A percentile compares a stretch with the other conserved stretches of the same genome.
Conservation (phyloP, 2,113 vertebrate species). For the Nycticebus coucang region DNA sequence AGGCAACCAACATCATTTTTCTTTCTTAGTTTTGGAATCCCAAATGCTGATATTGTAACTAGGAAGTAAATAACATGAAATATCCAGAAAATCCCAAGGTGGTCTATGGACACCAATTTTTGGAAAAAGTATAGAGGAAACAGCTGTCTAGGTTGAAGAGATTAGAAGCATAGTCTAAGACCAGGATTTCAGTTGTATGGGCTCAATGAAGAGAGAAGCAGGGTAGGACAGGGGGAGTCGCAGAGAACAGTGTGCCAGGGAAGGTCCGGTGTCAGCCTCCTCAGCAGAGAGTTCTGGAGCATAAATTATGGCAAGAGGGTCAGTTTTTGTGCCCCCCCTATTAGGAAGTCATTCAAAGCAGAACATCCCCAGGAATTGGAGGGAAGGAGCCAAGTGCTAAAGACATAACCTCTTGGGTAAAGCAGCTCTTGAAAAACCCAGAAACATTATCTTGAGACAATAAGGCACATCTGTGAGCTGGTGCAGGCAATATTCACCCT, state of each 20-base stretch:
- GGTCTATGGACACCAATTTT: not conserved
- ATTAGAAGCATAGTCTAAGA: not conserved
- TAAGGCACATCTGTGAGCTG: rapidly evolving
- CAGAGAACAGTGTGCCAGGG: not conserved
- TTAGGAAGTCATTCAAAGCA: not conserved
- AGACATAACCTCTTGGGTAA: not conserved
- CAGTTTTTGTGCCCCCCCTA: not conserved
- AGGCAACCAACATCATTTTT: not conserved
- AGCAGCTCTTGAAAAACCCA: not conserved
- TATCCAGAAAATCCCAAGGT: not conserved
- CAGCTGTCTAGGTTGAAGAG: not conserved
- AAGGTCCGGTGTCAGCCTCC: not conserved
- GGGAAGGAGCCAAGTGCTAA: not conserved
- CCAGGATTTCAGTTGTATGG: not conserved
- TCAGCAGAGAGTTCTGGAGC: not conserved
- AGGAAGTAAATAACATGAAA: not conserved
- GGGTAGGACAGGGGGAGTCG: not conserved
- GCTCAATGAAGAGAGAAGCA: not conserved
- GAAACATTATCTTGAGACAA: not conserved
- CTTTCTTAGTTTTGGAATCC: not conserved
- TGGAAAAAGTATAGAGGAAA: not conserved
- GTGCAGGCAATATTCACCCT: not conserved
- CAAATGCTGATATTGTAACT: not conserved
- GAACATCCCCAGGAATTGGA: not conserved
- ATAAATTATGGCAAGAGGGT: not conserved